Evolutionary conservation across 2,888 invertebrate genomes (phyloP), one percentile per base, ranked within the genome.

Genomic region (Polia nebulosa): DNA sequence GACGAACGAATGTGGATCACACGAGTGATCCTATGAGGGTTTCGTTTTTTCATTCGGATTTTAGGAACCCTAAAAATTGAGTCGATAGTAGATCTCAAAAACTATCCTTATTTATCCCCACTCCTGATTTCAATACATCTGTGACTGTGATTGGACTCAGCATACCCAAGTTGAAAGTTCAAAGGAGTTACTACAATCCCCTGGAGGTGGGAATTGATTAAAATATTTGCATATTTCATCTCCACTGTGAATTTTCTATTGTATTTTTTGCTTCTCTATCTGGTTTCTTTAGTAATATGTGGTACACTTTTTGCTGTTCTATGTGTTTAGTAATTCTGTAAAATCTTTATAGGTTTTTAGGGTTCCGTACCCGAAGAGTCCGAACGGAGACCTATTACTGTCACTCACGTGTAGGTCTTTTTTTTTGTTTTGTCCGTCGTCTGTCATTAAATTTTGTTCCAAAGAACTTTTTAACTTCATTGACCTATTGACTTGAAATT

Each of bases 201-300:
- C 79, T 20, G 8, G 78, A 69, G 83, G 60, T 75, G 47, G 49
- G 60, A 80, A 83, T 72, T 81, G 81, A 83, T 81, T 81, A 80
- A 83, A 81, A 81, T 77, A 82, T 81, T 81, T 67, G 74, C 83
- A 81, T 81, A 77, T 83, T 80, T 80, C 69, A 68, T 80, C 72
- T 55, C 51, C 39, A 47, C 34, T 44, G 39, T 27, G 61, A 59
- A 56, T 66, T 59, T 66, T 65, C 52, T 49, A 55, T 51, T 67
- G 67, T 47, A 59, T 65, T 72, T 80, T 75, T 76, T 70, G 53
- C 51, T 51, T 51, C 15, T 41, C 41, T 73, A 57, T 63, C 75
- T 68, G 20, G 45, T 47, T 60, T 61, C 22, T 51, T 62, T 41
- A 49, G 20, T 34, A 51, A 51, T 61, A 34, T 59, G 34, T 51